These are phyloP conservation scores for Natrix natrix DNA, from an alignment of 2,797 vertebrate species.

Conservation along the genomic window DNA sequence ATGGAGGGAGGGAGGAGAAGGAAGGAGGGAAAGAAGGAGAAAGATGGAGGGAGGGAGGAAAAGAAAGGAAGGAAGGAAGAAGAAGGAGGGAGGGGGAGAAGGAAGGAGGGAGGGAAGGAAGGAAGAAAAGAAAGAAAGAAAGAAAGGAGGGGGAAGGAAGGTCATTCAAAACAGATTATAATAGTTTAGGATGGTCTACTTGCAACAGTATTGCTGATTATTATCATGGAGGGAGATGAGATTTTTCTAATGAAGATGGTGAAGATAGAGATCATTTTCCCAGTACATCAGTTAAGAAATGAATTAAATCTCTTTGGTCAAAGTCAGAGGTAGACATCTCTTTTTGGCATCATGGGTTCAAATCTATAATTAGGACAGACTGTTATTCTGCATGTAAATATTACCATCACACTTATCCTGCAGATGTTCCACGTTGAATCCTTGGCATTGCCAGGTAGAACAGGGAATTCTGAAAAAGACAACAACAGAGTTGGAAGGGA, in stretches of 20 bases:
- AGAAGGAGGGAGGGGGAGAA: accelerated
- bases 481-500: too few relatives aligned
- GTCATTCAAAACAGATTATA: not conserved
- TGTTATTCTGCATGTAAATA: too few relatives aligned
- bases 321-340: not conserved
- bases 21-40: accelerated
- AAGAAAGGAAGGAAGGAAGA: accelerated
- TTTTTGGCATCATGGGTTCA: not conserved
- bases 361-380: too few relatives aligned
- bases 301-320: not conserved
- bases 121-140: too few relatives aligned
- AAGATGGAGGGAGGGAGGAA: accelerated
- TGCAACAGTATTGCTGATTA: not conserved
- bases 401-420: too few relatives aligned
- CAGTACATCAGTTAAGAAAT: not conserved
- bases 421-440: too few relatives aligned
- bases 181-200: not conserved
- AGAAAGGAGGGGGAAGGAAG: too few relatives aligned
- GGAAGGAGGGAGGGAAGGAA: accelerated
- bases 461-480: too few relatives aligned
- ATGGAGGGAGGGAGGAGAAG: too few relatives aligned
- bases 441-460: too few relatives aligned
- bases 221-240: not conserved
- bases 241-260: not conserved
- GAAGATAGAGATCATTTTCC: not conserved